Percentiles rank a stretch among this genome's conserved stretches.
phyloP scores from a whole-genome alignment of 2,797 vertebrate species.

The Oryzias sinensis region DNA sequence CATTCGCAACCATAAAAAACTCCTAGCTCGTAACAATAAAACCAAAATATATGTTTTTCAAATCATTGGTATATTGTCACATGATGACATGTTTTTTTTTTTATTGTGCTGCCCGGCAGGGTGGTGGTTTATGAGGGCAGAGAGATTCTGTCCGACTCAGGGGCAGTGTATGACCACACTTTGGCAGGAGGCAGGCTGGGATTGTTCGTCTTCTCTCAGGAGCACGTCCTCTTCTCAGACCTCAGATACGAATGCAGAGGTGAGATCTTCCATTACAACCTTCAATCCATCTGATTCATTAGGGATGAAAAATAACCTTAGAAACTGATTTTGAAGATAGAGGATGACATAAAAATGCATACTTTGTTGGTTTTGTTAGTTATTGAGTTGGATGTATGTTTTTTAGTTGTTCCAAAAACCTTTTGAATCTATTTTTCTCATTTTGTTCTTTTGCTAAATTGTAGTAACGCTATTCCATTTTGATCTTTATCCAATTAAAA shows the following conservation, averaged over 20 bases:
- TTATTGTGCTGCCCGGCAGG: slow-evolving; percentile 63
- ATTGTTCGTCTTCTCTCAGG: slow-evolving; percentile 97
- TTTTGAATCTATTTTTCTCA: no score
- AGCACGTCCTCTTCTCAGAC: slow-evolving; percentile 95
- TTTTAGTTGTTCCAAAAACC: no score
- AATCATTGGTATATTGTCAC: neutral
- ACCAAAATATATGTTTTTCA: no score
- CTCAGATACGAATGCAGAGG: slow-evolving; percentile 97
- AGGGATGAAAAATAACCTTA: neutral
- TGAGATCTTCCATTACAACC: slow-evolving; percentile 61
- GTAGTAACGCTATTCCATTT: no score
- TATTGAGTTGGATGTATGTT: no score
- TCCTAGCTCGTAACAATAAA: no score
- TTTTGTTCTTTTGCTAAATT: no score
- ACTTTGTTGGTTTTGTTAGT: no score
- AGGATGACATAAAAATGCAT: no score
- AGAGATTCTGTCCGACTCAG: slow-evolving; percentile 92
- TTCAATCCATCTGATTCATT: neutral
- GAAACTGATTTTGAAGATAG: neutral
- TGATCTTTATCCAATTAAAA: no score
- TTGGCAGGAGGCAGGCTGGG: slow-evolving; percentile 91
- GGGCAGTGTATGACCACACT: slow-evolving; percentile 91
- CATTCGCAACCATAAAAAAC: no score
- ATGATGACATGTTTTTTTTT: neutral
- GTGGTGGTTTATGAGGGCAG: slow-evolving; percentile 94